These are phyloP conservation scores for Alexandromys fortis DNA, from an alignment of 2,113 vertebrate species.

Conservation along the genomic window DNA sequence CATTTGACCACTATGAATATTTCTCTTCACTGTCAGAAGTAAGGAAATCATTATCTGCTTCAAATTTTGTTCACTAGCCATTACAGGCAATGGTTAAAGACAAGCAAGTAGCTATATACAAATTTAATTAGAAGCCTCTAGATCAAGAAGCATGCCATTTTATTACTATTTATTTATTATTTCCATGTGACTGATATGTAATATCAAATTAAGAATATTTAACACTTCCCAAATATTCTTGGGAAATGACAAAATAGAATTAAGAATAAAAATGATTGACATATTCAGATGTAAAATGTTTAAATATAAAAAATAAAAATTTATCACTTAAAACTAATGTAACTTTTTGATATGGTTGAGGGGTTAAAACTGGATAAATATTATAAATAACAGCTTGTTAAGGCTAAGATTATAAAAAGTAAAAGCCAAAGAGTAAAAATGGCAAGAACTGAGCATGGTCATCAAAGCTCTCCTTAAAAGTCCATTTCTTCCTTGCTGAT, in stretches of 20 bases:
- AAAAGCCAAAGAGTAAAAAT: not conserved
- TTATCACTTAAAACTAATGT: slow-evolving; percentile 32
- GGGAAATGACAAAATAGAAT: not conserved
- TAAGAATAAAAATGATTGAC: not conserved
- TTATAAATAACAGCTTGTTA: not conserved
- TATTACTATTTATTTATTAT: not conserved
- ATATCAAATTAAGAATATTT: not conserved
- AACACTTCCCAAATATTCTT: not conserved
- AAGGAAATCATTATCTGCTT: not conserved
- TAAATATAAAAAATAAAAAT: not conserved
- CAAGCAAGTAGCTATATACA: not conserved
- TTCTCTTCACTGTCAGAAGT: not conserved
- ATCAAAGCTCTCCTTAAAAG: not conserved
- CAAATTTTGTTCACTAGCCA: not conserved
- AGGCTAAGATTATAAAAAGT: not conserved
- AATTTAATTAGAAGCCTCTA: not conserved
- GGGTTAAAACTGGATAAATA: not conserved
- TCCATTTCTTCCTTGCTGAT: not conserved
- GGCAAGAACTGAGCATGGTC: not conserved
- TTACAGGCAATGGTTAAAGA: not conserved
- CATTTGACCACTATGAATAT: not conserved
- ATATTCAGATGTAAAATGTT: not conserved
- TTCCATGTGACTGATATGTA: not conserved
- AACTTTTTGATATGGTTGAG: not conserved
- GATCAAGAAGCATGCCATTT: not conserved